Evolutionary conservation across 2,113 vertebrate species (phyloP).

Genomic region (Polypterus senegalus): DNA sequence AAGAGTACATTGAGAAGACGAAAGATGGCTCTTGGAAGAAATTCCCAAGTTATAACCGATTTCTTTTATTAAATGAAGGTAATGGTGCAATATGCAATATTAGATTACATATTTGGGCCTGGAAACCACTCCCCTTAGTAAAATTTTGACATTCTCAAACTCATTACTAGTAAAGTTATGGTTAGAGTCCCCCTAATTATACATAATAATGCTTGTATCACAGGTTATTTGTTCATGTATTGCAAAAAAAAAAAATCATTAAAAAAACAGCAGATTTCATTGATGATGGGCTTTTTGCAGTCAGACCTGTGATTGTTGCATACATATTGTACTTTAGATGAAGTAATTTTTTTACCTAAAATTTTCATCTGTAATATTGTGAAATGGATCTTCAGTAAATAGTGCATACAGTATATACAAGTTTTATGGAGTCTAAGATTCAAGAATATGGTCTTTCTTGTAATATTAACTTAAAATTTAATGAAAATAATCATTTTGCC

Average conservation of each 20-base stretch:
- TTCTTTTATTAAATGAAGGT: conserved; percentile 46
- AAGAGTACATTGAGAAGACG: conserved; percentile 37
- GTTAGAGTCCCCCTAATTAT: neutral
- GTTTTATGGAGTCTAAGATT: too few species aligned
- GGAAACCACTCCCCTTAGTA: neutral
- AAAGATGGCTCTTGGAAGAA: conserved; percentile 43
- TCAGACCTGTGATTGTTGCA: too few species aligned
- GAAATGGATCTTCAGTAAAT: too few species aligned
- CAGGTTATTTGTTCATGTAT: neutral
- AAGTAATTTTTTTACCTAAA: too few species aligned
- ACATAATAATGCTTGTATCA: neutral
- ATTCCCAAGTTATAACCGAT: conserved; percentile 60
- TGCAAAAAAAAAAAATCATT: too few species aligned
- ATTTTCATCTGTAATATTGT: too few species aligned
- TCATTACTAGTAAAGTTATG: neutral
- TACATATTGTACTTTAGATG: too few species aligned
- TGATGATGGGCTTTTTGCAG: too few species aligned
- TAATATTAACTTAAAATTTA: neutral
- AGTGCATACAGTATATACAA: too few species aligned
- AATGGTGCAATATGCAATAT: neutral
- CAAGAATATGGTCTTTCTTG: neutral
- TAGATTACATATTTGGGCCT: neutral
- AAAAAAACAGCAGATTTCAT: too few species aligned
- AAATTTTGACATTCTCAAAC: neutral
- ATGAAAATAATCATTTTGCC: neutral